Base-by-base conservation (phyloP, 2,113 vertebrate genomes). In the Oreotrochilus melanogaster region DNA sequence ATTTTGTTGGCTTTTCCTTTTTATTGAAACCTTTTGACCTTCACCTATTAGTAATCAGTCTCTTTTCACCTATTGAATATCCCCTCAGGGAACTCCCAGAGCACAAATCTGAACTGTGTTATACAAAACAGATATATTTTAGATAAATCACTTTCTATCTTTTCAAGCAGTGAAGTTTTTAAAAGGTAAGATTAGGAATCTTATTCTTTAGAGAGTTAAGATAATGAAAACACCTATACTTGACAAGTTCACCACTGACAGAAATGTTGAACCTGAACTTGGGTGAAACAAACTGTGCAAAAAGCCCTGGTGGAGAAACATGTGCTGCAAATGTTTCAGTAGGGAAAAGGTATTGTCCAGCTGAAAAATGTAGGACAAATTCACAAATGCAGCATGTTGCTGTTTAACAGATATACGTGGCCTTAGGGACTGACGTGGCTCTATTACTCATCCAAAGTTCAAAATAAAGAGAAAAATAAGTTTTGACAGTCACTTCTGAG, bases 381-480 rank as follows among this genome's bases (percentile, higher is more conserved):
- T 95, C 86, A 91, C 78, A 87, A 92, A 86, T 94, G 75, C 81
- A 81, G 48, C 64, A 58, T 94, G 88, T 93, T 93, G 94, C 91
- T 94, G 78, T 94, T 96, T 94, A 96, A 92, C 94, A 85, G 81
- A 88, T 92, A 95, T 71, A 91, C 2, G 50, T 96, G 95, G 89
- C 93, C 96, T 95, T 82, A 89, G 96, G 84, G 94, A 96, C 64
- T 57, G 78, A 87, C 88, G 71, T 90, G 88, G 94, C 71, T 92
- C 75, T 50, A 88, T 86, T 95, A 64, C 91, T 92, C 2, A 57
- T 92, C 91, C 89, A 92, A 96, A 94, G 96, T 95, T 97, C 84
- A 97, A 96, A 97, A 97, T 95, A 50, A 82, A 93, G 81, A 74
- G 92, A 72, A 97, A 97, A 97, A 96, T 95, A 96, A 92, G 94